Base-by-base conservation (phyloP, 2,888 invertebrate species). In the Synergus umbraculus region DNA sequence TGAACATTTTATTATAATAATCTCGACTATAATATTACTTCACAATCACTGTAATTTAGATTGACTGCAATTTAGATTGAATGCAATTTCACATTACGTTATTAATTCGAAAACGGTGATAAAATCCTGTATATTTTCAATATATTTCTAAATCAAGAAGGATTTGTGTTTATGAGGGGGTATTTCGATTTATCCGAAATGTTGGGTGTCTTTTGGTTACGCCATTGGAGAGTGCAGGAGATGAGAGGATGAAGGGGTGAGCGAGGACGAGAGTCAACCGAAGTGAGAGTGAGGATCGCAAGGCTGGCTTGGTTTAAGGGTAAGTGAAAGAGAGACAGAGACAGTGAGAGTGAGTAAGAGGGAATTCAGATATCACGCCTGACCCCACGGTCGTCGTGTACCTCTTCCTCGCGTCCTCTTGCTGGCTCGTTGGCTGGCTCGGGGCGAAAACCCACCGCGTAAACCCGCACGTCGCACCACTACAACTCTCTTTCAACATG, bases 351-450 rank as follows among this genome's bases (percentile, higher is more conserved):
- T 58, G 79, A 78, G 78, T 76, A 76, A 77, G 73, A 77, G 77
- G 67, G 81, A 81, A 86, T 86, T 85, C 83, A 84, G 83, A 86
- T 85, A 86, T 86, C 85, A 85, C 83, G 85, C 82, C 86, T 87
- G 86, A 88, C 86, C 85, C 81, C 83, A 82, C 78, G 81, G 82
- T 82, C 76, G 79, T 81, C 43, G 69, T 77, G 77, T 77, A 81
- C 73, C 79, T 76, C 76, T 81, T 82, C 78, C 82, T 82, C 81
- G 76, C 73, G 78, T 80, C 76, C 77, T 67, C 77, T 79, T 64
- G 54, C 78, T 82, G 83, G 73, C 79, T 81, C 76, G 81, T 73
- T 81, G 81, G 81, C 78, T 83, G 78, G 83, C 86, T 85, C 81
- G 84, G 78, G 85, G 84, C 83, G 81, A 88, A 86, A 87, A 83